Percentiles rank a stretch among this genome's conserved stretches.
Evolutionary conservation across 2,888 invertebrate genomes (phyloP).

Genomic region (Bombylius major): DNA sequence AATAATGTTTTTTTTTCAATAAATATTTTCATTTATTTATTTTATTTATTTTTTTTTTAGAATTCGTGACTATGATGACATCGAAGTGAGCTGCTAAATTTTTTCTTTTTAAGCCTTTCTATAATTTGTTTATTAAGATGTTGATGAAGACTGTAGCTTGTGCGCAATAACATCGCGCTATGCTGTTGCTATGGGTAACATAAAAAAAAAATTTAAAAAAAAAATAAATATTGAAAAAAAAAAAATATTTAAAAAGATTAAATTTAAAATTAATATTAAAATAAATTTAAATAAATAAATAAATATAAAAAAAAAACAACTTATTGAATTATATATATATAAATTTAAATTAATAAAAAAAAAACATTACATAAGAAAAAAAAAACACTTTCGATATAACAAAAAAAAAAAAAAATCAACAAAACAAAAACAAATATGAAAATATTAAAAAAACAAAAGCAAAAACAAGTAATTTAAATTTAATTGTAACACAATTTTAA

Average conservation of each 20-base stretch:
- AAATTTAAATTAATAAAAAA: constrained; percentile 11
- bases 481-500: constrained; percentile 17
- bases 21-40: too few species aligned
- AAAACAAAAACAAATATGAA: background rate
- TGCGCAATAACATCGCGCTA: constrained; percentile 39
- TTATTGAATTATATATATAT: constrained; percentile 11
- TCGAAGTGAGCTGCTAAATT: constrained; percentile 84
- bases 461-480: constrained; percentile 7
- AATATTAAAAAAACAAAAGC: constrained; percentile 13
- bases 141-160: constrained; percentile 48
- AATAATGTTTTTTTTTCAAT: too few species aligned
- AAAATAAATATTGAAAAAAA: constrained; percentile 16
- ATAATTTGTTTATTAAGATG: constrained; percentile 37
- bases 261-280: constrained; percentile 19
- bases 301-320: constrained; percentile 4
- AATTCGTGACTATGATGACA: constrained; percentile 99
- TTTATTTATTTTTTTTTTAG: constrained; percentile 48
- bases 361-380: constrained; percentile 7
- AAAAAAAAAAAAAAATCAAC: constrained; percentile 16
- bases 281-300: constrained; percentile 15
- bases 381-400: constrained; percentile 15
- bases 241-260: background rate
- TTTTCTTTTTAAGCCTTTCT: constrained; percentile 46
- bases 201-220: constrained; percentile 28
- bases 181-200: constrained; percentile 38